Percentiles rank a stretch among this genome's conserved stretches.
Evolutionary conservation across 2,888 invertebrate genomes (phyloP).

Genomic region (Ormyrus nitidulus): DNA sequence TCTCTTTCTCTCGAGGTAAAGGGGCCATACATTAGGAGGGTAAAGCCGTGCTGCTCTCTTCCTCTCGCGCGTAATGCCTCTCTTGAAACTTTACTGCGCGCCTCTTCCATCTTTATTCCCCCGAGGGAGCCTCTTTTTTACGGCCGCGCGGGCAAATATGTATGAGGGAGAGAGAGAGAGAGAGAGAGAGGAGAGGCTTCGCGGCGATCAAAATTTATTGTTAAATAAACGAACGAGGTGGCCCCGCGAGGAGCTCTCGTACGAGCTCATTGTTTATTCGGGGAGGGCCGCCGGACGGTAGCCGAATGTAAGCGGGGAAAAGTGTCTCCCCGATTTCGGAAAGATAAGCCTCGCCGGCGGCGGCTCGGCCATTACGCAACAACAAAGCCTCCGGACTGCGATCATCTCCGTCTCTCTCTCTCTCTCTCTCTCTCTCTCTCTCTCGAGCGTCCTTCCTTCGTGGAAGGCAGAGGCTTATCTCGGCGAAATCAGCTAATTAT

Average conservation of each 20-base stretch:
- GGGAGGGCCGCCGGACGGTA: not conserved
- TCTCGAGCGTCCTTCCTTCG: slow-evolving; percentile 26
- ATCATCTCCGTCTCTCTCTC: slow-evolving; percentile 7
- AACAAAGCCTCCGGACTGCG: slow-evolving; percentile 16
- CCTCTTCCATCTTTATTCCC: slow-evolving; percentile 33
- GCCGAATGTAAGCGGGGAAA: not conserved
- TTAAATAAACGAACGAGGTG: slow-evolving; percentile 7
- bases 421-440: not conserved
- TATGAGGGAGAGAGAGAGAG: no score
- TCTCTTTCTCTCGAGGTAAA: no score
- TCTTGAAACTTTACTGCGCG: slow-evolving; percentile 26
- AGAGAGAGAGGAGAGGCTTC: no score
- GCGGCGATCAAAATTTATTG: slow-evolving; percentile 23
- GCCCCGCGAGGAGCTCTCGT: not conserved
- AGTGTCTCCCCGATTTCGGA: slow-evolving; percentile 47
- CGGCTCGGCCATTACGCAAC: slow-evolving; percentile 51
- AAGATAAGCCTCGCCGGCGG: slow-evolving; percentile 34
- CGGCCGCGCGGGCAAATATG: not conserved
- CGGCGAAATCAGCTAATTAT: slow-evolving; percentile 74
- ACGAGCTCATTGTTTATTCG: slow-evolving; percentile 23
- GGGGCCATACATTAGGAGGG: not conserved
- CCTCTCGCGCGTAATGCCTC: not conserved
- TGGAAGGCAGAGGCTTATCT: slow-evolving; percentile 50
- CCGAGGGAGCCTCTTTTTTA: not conserved
- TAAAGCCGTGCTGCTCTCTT: not conserved